These are phyloP conservation scores for Ophthalmolycus amberensis DNA, from an alignment of 2,113 vertebrate species.

Conservation along the genomic window DNA sequence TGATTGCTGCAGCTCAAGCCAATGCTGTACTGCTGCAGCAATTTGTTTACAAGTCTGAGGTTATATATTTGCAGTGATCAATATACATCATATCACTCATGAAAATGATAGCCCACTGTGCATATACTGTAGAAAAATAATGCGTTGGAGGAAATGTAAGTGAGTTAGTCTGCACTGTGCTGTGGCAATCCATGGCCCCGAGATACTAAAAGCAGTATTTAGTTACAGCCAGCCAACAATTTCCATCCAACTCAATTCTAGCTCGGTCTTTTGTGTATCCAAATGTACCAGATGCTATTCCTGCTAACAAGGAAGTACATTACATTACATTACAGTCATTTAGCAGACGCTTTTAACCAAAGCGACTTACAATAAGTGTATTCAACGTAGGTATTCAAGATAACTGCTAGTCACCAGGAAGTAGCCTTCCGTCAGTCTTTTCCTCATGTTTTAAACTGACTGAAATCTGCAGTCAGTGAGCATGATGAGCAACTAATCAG, in stretches of 20 bases:
- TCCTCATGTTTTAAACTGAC: constrained; percentile 9
- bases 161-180: not conserved
- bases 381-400: no score
- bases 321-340: no score
- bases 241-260: constrained; percentile 19
- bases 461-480: constrained; percentile 5
- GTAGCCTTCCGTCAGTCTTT: not conserved
- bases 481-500: not conserved
- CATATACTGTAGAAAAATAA: not conserved
- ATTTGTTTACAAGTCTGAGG: constrained; percentile 8
- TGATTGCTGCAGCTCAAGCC: not conserved
- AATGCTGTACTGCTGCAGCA: not conserved
- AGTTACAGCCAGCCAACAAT: constrained; percentile 9
- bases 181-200: not conserved
- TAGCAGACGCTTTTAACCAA: no score
- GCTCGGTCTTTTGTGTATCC: constrained; percentile 26
- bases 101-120: not conserved
- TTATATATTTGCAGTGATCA: constrained; percentile 2
- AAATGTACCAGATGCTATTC: constrained; percentile 28
- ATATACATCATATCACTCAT: not conserved
- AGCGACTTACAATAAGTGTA: no score
- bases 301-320: not conserved
- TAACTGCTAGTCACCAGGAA: no score
- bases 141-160: not conserved
- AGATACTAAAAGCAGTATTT: not conserved